Conservation (phyloP, 2,797 vertebrate genomes). For the Thalassophryne amazonica region DNA sequence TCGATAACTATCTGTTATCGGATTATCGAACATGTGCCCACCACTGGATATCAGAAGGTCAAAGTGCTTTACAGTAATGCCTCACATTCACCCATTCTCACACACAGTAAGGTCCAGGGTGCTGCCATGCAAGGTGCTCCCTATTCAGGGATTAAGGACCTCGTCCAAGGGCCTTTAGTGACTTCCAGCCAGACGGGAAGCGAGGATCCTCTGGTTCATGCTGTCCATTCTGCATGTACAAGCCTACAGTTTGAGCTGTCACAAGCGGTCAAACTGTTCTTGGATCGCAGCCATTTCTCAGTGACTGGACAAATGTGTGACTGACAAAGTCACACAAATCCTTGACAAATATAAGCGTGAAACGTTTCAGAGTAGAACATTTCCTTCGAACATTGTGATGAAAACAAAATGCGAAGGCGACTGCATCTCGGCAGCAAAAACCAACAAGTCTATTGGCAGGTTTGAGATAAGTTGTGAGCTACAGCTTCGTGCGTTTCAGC, state of each 20-base stretch:
- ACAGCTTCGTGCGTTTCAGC: not conserved
- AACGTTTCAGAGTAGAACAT: slow-evolving; percentile 5
- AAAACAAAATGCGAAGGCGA: not conserved
- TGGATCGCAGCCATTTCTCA: slow-evolving; percentile 38
- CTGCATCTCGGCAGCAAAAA: not conserved
- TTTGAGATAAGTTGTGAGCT: not conserved
- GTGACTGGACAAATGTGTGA: slow-evolving; percentile 32
- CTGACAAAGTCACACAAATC: slow-evolving; percentile 16
- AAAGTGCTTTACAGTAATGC: too few relatives aligned
- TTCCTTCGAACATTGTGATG: slow-evolving; percentile 3
- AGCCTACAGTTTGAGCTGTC: not conserved
- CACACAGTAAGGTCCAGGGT: too few relatives aligned
- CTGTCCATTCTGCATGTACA: not conserved
- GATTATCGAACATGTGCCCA: too few relatives aligned
- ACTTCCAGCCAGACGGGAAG: too few relatives aligned
- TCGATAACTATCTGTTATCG: too few relatives aligned
- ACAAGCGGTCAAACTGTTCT: slow-evolving; percentile 23
- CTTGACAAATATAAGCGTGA: slow-evolving; percentile 11
- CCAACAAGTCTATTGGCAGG: not conserved
- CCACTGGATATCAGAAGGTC: too few relatives aligned
- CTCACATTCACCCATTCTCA: too few relatives aligned
- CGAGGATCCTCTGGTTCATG: too few relatives aligned
- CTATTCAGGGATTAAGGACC: too few relatives aligned
- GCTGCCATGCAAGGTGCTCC: too few relatives aligned
- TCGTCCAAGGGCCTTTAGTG: too few relatives aligned